Conservation (phyloP, 2,797 vertebrate genomes). For the Benthosema pterotum region DNA sequence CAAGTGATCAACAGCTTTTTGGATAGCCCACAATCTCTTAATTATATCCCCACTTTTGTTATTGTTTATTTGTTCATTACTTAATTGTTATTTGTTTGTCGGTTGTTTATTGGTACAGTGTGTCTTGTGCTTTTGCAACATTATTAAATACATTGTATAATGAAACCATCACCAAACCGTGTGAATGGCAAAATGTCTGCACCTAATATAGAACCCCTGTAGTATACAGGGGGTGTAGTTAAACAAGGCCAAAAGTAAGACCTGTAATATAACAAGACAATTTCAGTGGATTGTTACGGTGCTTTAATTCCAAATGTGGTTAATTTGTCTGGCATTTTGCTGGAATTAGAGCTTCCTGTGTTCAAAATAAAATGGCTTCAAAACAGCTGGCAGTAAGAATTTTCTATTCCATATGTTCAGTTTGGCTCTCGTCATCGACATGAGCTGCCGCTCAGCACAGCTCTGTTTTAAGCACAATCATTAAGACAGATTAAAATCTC, state of each 20-base stretch:
- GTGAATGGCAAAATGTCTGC: not conserved
- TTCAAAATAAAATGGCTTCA: not conserved
- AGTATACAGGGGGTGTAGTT: no score
- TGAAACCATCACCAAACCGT: not conserved
- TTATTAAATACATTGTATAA: not conserved
- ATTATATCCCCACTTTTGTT: no score
- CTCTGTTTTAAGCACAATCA: slow-evolving; percentile 48
- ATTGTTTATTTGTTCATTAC: no score
- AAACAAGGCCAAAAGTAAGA: no score
- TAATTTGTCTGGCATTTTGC: slow-evolving; percentile 11
- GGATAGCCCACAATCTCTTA: no score
- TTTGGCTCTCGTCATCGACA: slow-evolving; percentile 25
- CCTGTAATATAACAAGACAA: no score
- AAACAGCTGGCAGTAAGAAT: no score
- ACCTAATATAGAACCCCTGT: no score
- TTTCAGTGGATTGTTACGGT: not conserved
- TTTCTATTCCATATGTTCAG: slow-evolving; percentile 33
- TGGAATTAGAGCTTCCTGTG: slow-evolving; percentile 12
- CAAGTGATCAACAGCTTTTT: not conserved
- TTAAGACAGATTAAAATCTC: slow-evolving; percentile 66
- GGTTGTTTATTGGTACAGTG: not conserved
- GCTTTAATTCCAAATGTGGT: slow-evolving; percentile 15
- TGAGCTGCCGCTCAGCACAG: slow-evolving; percentile 10
- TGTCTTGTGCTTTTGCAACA: not conserved
- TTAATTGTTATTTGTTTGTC: no score